Evolutionary conservation across 2,113 vertebrate species (phyloP), one percentile per base, ranked within the genome.

Genomic region (Ariopsis seemanni): DNA sequence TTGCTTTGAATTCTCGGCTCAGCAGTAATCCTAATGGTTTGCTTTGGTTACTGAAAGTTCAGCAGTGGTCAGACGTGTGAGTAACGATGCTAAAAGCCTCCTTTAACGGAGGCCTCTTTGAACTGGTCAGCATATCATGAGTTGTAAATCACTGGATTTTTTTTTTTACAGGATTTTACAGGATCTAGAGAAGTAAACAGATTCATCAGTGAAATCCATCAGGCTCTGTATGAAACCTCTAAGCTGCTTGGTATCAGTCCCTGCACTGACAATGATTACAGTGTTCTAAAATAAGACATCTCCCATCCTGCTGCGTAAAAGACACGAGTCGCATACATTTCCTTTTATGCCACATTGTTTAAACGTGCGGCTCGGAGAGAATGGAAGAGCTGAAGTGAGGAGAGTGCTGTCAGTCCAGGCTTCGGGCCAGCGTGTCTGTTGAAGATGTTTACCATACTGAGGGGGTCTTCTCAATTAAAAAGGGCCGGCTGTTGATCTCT

Each of bases 301-400:
- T 85, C 69, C 85, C 85, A 74, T 53, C 63, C 60, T 77, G 63
- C 17, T 63, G 58, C 87, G 50, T 75, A 86, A 79, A 63, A 87
- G 88, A 78, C 89, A 30, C 85, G 71, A 81, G 90, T 91, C 89
- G 92, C 93, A 94, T 94, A 92, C 95, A 94, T 95, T 94, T 96
- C 95, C 94, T 95, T 96, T 95, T 96, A 94, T 89, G 94, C 92
- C 91, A 88, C 89, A 89, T 93, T 94, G 94, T 95, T 95, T 94
- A 93, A 95, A 94, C 92, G 62, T 83, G 65, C 69, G 53, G 65
- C 62, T 50, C 27, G 87, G 89, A 92, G 92, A 93, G 92, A 93
- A 89, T 92, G 91, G 93, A 93, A 94, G 91, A 92, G 91, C 91
- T 91, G 53, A 48, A 52, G 67, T 4, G 85, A 89, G 91, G 92